phyloP scores from a whole-genome alignment of 2,888 invertebrate genomes.

The Aradus depressus region DNA sequence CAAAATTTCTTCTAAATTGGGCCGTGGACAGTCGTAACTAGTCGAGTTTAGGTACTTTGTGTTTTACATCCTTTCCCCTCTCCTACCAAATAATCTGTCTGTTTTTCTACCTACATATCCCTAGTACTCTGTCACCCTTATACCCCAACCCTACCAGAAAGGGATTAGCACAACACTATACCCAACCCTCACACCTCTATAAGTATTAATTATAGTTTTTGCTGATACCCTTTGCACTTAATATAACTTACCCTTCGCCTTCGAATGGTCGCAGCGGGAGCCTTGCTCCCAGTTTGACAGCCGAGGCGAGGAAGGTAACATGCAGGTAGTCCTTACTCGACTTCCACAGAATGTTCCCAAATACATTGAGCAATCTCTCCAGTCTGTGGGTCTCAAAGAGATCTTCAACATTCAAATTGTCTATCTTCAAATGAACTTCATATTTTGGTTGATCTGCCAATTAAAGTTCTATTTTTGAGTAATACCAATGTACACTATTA shows the following conservation, averaged over 20 bases:
- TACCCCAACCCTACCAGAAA: too few relatives aligned
- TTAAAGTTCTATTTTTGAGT: neutral
- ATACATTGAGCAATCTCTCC: constrained; percentile 62
- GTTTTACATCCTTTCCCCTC: too few relatives aligned
- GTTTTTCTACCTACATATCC: too few relatives aligned
- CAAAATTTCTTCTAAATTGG: too few relatives aligned
- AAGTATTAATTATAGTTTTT: neutral
- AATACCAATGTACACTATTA: neutral
- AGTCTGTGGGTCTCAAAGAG: constrained; percentile 63
- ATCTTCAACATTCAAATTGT: constrained; percentile 81
- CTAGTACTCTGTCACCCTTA: too few relatives aligned
- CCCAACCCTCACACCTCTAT: too few relatives aligned
- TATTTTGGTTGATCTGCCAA: constrained; percentile 47
- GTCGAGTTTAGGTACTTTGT: too few relatives aligned
- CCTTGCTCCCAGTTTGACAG: constrained; percentile 72
- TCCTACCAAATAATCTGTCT: too few relatives aligned
- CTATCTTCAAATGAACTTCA: constrained; percentile 76
- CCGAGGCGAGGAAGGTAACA: constrained; percentile 73
- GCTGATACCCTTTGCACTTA: neutral
- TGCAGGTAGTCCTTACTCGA: constrained; percentile 63
- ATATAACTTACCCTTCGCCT: constrained; percentile 61
- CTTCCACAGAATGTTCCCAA: constrained; percentile 63
- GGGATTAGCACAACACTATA: too few relatives aligned
- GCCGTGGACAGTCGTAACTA: too few relatives aligned
- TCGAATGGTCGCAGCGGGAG: constrained; percentile 70